Percentiles rank a stretch among this genome's conserved stretches.
Conservation (phyloP, 1,140 invertebrate genomes). For the Aphaenogaster rudis region DNA sequence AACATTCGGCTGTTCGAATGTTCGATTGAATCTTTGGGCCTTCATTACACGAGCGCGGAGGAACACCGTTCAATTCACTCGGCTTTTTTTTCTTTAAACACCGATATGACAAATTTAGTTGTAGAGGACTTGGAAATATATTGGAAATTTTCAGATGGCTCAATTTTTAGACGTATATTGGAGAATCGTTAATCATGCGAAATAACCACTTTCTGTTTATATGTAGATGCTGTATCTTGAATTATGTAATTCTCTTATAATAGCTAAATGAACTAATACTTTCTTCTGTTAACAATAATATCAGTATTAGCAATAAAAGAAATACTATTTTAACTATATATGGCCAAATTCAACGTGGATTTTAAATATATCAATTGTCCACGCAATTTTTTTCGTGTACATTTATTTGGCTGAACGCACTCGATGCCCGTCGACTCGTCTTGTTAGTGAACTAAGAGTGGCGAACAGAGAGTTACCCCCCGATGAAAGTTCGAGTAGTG, state of each 20-base stretch:
- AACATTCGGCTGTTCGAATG: slow-evolving; percentile 69
- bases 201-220: slow-evolving; percentile 24
- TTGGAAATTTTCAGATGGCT: slow-evolving; percentile 17
- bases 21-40: slow-evolving; percentile 62
- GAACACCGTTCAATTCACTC: slow-evolving; percentile 31
- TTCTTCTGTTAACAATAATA: not conserved
- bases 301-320: not conserved
- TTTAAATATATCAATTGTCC: not conserved
- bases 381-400: not conserved
- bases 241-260: not conserved
- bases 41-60: slow-evolving; percentile 49
- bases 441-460: slow-evolving; percentile 57
- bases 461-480: slow-evolving; percentile 54
- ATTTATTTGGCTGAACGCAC: not conserved
- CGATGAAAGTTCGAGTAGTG: slow-evolving; percentile 67
- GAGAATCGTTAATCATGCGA: not conserved
- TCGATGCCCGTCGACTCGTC: not conserved
- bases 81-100: slow-evolving; percentile 44
- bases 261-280: not conserved
- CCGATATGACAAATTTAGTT: slow-evolving; percentile 35
- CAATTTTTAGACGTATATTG: not conserved
- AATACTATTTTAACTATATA: not conserved
- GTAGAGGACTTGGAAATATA: slow-evolving; percentile 31
- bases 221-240: not conserved
- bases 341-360: not conserved